Percentiles rank a stretch among this genome's conserved stretches.
Evolutionary conservation across 2,888 invertebrate genomes (phyloP).

Genomic region (Eugnorisma glareosa): DNA sequence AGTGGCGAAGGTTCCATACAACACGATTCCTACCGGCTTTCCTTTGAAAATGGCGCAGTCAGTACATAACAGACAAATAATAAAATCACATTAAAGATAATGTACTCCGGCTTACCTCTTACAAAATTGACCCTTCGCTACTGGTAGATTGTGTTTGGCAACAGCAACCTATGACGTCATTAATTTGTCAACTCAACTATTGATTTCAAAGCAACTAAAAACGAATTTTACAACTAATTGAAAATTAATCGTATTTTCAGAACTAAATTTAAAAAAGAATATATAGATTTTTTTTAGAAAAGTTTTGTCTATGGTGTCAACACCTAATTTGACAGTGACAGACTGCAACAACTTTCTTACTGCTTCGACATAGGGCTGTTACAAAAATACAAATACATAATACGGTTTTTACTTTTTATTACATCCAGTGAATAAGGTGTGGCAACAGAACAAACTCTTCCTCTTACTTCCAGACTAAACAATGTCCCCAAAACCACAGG

Average conservation of each 20-base stretch:
- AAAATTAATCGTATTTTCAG: neutral
- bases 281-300: neutral
- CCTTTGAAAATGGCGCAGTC: too few species aligned
- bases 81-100: too few species aligned
- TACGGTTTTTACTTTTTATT: neutral
- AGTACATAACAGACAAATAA: too few species aligned
- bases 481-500: neutral
- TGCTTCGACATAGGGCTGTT: neutral
- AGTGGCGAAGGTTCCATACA: too few species aligned
- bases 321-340: neutral
- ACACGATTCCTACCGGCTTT: too few species aligned
- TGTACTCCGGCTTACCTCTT: too few species aligned
- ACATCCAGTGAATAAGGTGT: neutral
- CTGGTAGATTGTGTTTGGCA: neutral
- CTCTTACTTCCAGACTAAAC: neutral
- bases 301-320: neutral
- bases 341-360: neutral
- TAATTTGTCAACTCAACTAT: neutral
- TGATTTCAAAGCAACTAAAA: neutral
- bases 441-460: constrained; percentile 4
- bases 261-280: neutral
- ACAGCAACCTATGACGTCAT: neutral
- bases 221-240: neutral
- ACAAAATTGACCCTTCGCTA: too few species aligned
- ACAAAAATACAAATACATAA: constrained; percentile 7